Percentiles rank a stretch among this genome's conserved stretches.
Evolutionary conservation across 2,888 invertebrate genomes (phyloP).

Genomic region (Sarcophaga caerulescens): DNA sequence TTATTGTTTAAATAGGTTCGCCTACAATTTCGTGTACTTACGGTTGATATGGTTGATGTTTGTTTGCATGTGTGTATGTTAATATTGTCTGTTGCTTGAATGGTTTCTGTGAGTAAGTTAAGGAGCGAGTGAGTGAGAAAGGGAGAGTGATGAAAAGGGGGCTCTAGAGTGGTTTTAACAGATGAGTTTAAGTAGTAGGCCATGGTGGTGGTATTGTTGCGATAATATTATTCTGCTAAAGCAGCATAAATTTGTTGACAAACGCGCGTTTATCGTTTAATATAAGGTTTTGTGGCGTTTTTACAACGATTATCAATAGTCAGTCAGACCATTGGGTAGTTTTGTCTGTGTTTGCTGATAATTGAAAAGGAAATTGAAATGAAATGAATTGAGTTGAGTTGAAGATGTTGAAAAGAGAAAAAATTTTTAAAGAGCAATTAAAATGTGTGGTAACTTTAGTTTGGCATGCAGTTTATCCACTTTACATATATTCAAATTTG

Average conservation of each 20-base stretch:
- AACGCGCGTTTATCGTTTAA: constrained; percentile 62
- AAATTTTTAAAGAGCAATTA: too few relatives aligned
- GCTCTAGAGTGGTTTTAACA: neutral
- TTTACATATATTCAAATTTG: too few relatives aligned
- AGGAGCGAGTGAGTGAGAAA: neutral
- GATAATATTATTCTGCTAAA: constrained; percentile 54
- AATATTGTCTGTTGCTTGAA: constrained; percentile 49
- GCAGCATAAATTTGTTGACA: constrained; percentile 68
- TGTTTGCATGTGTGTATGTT: neutral
- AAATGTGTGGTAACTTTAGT: too few relatives aligned
- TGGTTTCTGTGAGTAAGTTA: constrained; percentile 32
- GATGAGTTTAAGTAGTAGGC: neutral
- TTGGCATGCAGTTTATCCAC: too few relatives aligned
- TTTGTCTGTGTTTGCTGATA: neutral
- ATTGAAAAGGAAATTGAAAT: neutral
- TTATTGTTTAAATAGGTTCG: too few relatives aligned
- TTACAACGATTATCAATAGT: constrained; percentile 42
- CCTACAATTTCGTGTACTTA: too few relatives aligned
- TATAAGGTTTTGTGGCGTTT: constrained; percentile 43
- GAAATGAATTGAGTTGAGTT: neutral
- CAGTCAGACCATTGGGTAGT: constrained; percentile 56
- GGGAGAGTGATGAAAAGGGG: neutral
- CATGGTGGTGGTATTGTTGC: constrained; percentile 39
- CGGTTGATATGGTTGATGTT: neutral
- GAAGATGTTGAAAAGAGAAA: neutral